Percentiles rank a stretch among this genome's conserved stretches.
Conservation (phyloP, 2,113 vertebrate genomes). For the Elephas maximus region DNA sequence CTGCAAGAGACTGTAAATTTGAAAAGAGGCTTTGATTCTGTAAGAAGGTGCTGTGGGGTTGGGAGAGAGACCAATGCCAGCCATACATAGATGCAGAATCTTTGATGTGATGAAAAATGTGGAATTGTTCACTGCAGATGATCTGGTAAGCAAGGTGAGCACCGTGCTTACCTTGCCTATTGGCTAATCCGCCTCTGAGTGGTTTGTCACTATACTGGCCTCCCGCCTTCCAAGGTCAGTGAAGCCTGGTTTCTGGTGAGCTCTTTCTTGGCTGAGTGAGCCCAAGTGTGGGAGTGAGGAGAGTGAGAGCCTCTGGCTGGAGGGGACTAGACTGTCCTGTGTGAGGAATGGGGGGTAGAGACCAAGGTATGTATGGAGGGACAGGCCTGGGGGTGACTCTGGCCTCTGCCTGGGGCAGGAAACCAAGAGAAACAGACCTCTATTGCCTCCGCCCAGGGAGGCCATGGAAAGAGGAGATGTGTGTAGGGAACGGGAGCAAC, state of each 20-base stretch:
- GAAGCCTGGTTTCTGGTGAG: neutral
- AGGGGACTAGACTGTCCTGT: neutral
- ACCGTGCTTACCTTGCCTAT: no score
- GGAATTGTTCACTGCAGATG: no score
- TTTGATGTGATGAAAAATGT: no score
- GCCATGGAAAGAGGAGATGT: neutral
- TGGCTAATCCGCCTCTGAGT: no score
- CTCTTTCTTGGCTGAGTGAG: neutral
- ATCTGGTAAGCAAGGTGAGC: no score
- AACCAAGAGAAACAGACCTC: neutral
- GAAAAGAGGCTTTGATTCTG: no score
- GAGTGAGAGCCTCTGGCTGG: neutral
- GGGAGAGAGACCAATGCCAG: no score
- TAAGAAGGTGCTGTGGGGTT: no score
- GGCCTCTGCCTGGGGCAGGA: neutral
- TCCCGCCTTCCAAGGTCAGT: neutral
- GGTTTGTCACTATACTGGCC: neutral
- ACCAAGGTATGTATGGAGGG: neutral
- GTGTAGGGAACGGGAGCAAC: neutral
- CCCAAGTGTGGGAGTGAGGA: neutral
- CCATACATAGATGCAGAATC: no score
- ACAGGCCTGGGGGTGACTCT: neutral
- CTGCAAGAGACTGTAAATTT: no score
- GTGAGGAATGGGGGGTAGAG: neutral
- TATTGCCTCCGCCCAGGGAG: neutral